A percentile compares a stretch with the other conserved stretches of the same genome.
Conservation (phyloP, 2,113 vertebrate species). For the Pitta sordida region DNA sequence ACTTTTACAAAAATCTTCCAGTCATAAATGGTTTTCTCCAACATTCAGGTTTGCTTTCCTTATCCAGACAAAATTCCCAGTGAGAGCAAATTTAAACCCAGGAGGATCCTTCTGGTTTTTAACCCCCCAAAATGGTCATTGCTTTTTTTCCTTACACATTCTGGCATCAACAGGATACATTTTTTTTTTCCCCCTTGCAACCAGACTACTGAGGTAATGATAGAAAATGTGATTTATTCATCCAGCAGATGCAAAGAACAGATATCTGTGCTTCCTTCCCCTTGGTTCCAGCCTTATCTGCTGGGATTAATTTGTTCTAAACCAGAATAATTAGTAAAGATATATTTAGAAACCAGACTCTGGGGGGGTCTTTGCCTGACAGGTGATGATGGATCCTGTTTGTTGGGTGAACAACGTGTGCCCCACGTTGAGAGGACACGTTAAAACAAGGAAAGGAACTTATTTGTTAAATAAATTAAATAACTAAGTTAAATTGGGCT, state of each 20-base stretch:
- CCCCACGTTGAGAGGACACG: rapidly evolving
- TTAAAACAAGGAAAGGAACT: neutral
- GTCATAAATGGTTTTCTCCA: neutral
- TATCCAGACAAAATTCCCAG: neutral
- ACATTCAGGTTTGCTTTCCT: neutral
- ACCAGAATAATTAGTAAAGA: neutral
- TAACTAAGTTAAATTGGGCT: too few species aligned
- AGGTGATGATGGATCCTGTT: neutral
- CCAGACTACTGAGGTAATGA: neutral
- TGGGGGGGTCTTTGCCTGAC: neutral
- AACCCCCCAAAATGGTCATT: neutral
- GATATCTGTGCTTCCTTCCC: neutral
- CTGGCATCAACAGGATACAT: neutral
- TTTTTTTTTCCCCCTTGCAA: neutral
- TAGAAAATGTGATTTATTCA: neutral
- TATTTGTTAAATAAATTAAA: rapidly evolving
- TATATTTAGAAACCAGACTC: neutral
- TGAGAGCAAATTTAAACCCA: neutral
- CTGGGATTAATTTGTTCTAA: neutral
- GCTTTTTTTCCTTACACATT: neutral
- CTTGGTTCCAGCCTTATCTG: neutral
- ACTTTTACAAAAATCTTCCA: neutral
- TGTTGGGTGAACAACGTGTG: neutral
- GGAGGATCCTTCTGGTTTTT: neutral
- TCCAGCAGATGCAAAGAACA: neutral